Evolutionary conservation across 2,888 invertebrate species (phyloP).

Genomic region (Lamproptera curius): DNA sequence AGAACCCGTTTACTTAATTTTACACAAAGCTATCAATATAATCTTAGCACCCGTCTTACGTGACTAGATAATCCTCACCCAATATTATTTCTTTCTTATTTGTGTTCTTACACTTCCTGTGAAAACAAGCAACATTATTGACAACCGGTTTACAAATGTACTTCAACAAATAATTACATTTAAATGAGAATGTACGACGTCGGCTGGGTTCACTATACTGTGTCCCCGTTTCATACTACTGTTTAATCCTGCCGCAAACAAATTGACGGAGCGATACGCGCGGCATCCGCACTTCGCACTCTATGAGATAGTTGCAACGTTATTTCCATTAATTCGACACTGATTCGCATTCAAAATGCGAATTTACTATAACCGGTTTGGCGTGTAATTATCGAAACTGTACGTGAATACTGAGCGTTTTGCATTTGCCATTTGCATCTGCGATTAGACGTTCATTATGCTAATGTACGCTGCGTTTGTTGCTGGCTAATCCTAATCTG

Average conservation of each 20-base stretch:
- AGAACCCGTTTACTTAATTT: no score
- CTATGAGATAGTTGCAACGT: constrained; percentile 17
- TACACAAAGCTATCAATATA: no score
- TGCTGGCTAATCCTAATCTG: no score
- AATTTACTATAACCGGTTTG: constrained; percentile 6
- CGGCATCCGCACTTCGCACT: constrained; percentile 9
- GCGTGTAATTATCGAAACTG: constrained; percentile 16
- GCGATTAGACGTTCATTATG: neutral
- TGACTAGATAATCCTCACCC: no score
- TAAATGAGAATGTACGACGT: no score
- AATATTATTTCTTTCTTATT: no score
- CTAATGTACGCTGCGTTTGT: neutral
- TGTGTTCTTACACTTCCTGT: no score
- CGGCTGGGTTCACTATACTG: constrained; percentile 1
- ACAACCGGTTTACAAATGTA: no score
- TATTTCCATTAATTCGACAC: constrained; percentile 13
- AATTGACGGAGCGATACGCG: constrained; percentile 22
- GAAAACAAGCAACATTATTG: no score
- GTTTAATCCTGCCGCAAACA: constrained; percentile 22
- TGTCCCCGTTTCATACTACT: constrained; percentile 9
- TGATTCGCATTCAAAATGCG: constrained; percentile 17
- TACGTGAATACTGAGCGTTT: constrained; percentile 8
- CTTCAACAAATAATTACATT: no score
- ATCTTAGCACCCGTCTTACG: no score
- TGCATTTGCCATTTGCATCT: constrained; percentile 11